Evolutionary conservation across 2,113 vertebrate species (phyloP).

Genomic region (Indri indri): DNA sequence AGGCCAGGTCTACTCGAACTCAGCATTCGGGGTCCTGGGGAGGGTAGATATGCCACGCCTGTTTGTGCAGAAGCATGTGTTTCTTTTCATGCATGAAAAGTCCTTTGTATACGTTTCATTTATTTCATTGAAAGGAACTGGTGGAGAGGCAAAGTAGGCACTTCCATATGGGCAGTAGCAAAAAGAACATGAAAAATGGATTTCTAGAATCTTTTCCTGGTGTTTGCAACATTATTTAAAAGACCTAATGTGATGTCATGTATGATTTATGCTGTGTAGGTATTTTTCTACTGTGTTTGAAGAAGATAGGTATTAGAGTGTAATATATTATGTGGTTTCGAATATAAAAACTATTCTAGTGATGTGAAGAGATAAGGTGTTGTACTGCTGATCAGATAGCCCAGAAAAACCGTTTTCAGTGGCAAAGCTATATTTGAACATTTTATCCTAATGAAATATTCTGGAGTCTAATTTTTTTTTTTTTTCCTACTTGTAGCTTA

Average conservation of each 20-base stretch:
- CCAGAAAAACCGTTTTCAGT: slow-evolving; percentile 41
- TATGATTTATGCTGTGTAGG: slow-evolving; percentile 77
- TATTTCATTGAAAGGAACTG: slow-evolving; percentile 67
- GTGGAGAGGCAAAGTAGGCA: slow-evolving; percentile 55
- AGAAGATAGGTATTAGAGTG: slow-evolving; percentile 67
- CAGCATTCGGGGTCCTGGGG: background rate
- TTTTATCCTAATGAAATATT: slow-evolving; percentile 61
- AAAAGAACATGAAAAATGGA: slow-evolving; percentile 72
- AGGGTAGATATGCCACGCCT: background rate
- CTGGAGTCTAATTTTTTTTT: slow-evolving; percentile 36
- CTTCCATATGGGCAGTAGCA: slow-evolving; percentile 52
- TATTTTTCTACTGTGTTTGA: slow-evolving; percentile 70
- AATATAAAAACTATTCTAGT: slow-evolving; percentile 35
- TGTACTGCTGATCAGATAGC: slow-evolving; percentile 62
- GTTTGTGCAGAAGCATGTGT: background rate
- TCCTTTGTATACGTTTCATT: slow-evolving; percentile 44
- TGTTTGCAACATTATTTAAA: slow-evolving; percentile 77
- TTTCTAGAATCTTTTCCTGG: slow-evolving; percentile 10
- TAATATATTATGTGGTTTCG: slow-evolving; percentile 68
- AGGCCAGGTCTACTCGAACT: background rate
- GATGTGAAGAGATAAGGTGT: slow-evolving; percentile 65
- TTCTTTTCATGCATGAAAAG: slow-evolving; percentile 26
- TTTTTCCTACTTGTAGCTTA: background rate
- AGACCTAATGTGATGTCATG: slow-evolving; percentile 74
- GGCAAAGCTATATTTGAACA: slow-evolving; percentile 41